Evolutionary conservation across 2,888 invertebrate genomes (phyloP), one percentile per base, ranked within the genome.

Genomic region (Drepanosiphum platanoidis): DNA sequence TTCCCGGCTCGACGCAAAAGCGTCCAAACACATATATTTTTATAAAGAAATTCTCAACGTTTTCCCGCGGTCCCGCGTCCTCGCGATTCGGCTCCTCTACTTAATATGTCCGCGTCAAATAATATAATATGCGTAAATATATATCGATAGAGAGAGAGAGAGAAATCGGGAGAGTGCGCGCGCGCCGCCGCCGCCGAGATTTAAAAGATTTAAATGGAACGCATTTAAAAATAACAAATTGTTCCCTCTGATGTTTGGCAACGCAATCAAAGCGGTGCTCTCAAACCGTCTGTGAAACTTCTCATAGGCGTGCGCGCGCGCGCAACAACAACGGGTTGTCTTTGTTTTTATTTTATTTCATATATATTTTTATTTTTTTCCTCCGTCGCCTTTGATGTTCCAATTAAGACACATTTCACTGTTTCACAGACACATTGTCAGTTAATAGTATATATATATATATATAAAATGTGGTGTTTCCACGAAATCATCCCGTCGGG

Each of bases 201-300:
- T 70, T 18, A 58, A 81, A n/a, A 70, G 18, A 39, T 70, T 39
- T 70, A 81, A 81, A 81, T 58, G 80, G 61, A 58, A 72, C 84
- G 68, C 84, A 58, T 84, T 84, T 84, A 84, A 84, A 84, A 84
- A 84, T 84, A 84, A 84, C 84, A 58, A 84, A 77, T 84, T 39
- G 77, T 36, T 68, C 3, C 77, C 39, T 77, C 77, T 84, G 84
- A 84, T 77, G 77, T 84, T 84, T 84, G 84, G 84, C 84, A 84
- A 75, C 77, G 77, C 39, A 68, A 77, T 84, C 84, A 84, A 84
- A 84, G 84, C 46, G 30, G 3, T 83, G 9, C 34, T 39, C 46
- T 72, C 27, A 74, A 74, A 74, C 83, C 74, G 72, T 83, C 82
- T 82, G 72, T 72, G 81, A 82, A 82, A 82, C 81, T 72, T 82